Conservation (phyloP, 23 tunicate species). For the Ciona savignyi region DNA sequence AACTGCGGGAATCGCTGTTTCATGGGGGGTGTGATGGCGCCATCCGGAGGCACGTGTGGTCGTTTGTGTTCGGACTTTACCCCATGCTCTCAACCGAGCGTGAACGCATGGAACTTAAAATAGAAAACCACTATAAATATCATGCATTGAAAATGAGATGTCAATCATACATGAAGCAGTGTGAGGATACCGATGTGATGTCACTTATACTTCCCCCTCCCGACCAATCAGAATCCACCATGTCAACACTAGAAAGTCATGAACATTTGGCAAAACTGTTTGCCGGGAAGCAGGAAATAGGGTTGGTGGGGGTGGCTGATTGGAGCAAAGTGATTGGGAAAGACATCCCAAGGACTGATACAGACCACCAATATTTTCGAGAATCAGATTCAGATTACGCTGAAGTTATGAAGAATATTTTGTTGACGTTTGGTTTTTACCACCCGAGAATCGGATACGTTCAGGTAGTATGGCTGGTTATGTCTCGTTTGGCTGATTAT, state of each 20-base stretch:
- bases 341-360: conserved; percentile 62
- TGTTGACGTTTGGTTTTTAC: conserved; percentile 45
- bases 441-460: conserved; percentile 55
- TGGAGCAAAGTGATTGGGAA: conserved; percentile 48
- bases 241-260: conserved; percentile 4
- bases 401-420: conserved; percentile 49
- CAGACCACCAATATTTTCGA: conserved; percentile 42
- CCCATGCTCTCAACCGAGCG: conserved; percentile 32
- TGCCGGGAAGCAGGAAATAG: conserved; percentile 29
- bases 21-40: conserved; percentile 33
- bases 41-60: conserved; percentile 35
- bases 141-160: conserved; percentile 49
- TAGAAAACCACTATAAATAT: conserved; percentile 36
- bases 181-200: conserved; percentile 6
- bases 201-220: neutral
- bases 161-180: conserved; percentile 1
- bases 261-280: conserved; percentile 11
- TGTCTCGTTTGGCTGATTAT: no score
- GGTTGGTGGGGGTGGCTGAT: neutral
- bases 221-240: neutral
- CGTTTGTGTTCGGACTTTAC: conserved; percentile 46
- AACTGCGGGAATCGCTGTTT: conserved; percentile 33
- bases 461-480: conserved; percentile 36
- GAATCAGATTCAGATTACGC: neutral
- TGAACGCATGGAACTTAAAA: conserved; percentile 13